phyloP scores from a whole-genome alignment of 1,140 invertebrate genomes.

The Trachymyrmex cornetzi region DNA sequence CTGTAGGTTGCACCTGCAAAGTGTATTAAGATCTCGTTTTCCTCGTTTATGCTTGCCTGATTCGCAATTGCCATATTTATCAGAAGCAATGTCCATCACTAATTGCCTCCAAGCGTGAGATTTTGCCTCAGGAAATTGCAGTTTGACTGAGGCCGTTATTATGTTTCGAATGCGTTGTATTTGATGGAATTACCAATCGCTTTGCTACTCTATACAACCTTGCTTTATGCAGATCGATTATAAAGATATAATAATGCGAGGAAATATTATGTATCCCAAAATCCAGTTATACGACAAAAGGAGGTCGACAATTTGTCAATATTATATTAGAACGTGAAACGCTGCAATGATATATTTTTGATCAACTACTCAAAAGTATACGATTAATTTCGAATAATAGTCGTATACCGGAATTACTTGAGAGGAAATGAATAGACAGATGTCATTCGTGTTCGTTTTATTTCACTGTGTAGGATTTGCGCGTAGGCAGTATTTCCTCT shows the following conservation, averaged over 20 bases:
- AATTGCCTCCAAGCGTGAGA: constrained; percentile 34
- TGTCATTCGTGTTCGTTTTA: constrained; percentile 10
- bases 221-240: neutral
- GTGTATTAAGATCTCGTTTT: constrained; percentile 25
- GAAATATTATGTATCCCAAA: neutral
- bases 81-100: neutral
- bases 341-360: neutral
- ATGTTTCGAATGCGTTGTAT: constrained; percentile 28
- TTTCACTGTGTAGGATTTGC: constrained; percentile 19
- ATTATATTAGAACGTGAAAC: neutral
- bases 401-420: constrained; percentile 3
- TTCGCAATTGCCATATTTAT: constrained; percentile 48
- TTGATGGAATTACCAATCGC: constrained; percentile 30
- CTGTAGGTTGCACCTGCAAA: neutral
- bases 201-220: neutral
- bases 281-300: neutral
- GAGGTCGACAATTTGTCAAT: neutral
- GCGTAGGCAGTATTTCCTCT: constrained; percentile 13
- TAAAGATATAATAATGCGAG: neutral
- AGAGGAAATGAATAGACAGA: constrained; percentile 7
- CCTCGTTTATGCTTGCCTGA: neutral
- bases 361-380: neutral
- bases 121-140: constrained; percentile 26
- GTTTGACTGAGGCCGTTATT: constrained; percentile 3
- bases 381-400: constrained; percentile 23